These are phyloP conservation scores for Gnatocerus cornutus DNA, from an alignment of 2,888 invertebrate genomes.

Conservation along the genomic window DNA sequence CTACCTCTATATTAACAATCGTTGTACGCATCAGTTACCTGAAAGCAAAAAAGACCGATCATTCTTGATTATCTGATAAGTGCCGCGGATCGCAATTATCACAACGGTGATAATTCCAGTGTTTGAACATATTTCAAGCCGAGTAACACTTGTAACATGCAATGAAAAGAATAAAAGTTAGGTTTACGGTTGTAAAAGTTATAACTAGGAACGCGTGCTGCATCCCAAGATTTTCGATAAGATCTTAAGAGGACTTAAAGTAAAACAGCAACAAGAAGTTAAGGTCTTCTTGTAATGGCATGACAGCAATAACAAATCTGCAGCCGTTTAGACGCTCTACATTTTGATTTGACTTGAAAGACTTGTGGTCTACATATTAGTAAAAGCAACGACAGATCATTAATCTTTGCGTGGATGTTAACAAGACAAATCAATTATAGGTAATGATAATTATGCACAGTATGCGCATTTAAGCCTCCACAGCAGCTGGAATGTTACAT, in stretches of 20 bases:
- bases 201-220: conserved; percentile 2
- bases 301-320: too few relatives aligned
- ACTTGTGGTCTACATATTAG: neutral
- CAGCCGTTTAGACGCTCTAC: too few relatives aligned
- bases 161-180: conserved; percentile 1
- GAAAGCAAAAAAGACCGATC: conserved; percentile 3
- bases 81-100: neutral
- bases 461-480: neutral
- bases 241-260: neutral
- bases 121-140: neutral
- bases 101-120: conserved; percentile 4
- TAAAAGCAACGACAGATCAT: neutral
- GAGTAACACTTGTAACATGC: neutral
- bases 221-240: neutral
- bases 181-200: conserved; percentile 1
- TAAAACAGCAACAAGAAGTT: neutral
- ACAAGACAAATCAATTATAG: conserved; percentile 17
- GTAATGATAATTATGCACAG: conserved; percentile 19
- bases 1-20: conserved; percentile 11
- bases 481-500: conserved; percentile 19
- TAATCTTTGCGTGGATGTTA: neutral
- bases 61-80: conserved; percentile 8
- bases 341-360: too few relatives aligned
- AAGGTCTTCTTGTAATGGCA: too few relatives aligned
- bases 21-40: conserved; percentile 8